A percentile compares a stretch with the other conserved stretches of the same genome.
phyloP scores from a whole-genome alignment of 2,888 invertebrate genomes.

The Melolontha melolontha region DNA sequence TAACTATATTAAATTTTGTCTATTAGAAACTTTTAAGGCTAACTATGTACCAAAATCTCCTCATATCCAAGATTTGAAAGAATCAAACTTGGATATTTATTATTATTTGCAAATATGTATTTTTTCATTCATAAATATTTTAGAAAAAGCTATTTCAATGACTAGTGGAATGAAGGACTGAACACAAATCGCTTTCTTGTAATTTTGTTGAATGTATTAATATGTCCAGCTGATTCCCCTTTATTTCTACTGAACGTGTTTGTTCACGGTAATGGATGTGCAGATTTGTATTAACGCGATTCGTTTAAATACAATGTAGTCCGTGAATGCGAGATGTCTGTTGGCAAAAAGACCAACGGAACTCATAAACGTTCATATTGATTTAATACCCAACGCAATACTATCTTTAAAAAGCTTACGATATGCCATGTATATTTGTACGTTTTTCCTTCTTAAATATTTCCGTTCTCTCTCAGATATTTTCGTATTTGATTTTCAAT shows the following conservation, averaged over 20 bases:
- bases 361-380: conserved; percentile 20
- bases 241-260: not conserved
- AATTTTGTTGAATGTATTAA: not conserved
- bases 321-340: conserved; percentile 24
- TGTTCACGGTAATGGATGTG: conserved; percentile 13
- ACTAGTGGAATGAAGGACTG: not conserved
- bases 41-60: too few relatives aligned
- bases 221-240: not conserved
- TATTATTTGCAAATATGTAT: too few relatives aligned
- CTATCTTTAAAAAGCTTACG: not conserved
- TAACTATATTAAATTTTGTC: too few relatives aligned
- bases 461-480: too few relatives aligned
- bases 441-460: not conserved
- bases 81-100: too few relatives aligned
- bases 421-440: not conserved
- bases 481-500: too few relatives aligned
- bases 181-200: not conserved
- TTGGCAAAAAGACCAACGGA: conserved; percentile 13
- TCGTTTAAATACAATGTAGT: conserved; percentile 37
- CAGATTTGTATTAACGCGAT: conserved; percentile 16
- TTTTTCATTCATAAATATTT: too few relatives aligned
- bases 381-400: conserved; percentile 9
- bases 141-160: not conserved
- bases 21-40: too few relatives aligned
- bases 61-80: too few relatives aligned